These are phyloP conservation scores for Ochotona princeps DNA, from an alignment of 2,113 vertebrate genomes.

Conservation along the genomic window DNA sequence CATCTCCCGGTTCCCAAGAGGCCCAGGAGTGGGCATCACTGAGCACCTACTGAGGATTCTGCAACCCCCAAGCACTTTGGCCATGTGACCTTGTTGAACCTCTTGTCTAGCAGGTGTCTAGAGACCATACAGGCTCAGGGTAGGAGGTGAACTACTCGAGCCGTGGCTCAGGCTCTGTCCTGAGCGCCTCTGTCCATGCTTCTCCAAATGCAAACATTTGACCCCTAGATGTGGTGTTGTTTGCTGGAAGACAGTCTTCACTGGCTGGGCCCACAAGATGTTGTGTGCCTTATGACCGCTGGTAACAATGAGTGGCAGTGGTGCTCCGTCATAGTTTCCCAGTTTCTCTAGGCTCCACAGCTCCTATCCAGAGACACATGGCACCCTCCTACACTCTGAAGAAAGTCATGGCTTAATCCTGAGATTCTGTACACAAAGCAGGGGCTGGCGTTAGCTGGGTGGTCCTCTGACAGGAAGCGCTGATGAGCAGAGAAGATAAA, in stretches of 20 bases:
- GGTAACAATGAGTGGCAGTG: background rate
- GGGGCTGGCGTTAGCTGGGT: background rate
- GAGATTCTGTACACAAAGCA: background rate
- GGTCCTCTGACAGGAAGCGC: background rate
- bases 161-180: background rate
- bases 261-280: background rate
- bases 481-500: background rate
- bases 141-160: background rate
- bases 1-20: no score
- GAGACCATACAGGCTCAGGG: background rate
- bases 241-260: background rate
- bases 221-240: background rate
- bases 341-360: background rate
- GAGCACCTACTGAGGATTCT: background rate
- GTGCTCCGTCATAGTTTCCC: background rate
- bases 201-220: background rate
- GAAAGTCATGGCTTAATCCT: background rate
- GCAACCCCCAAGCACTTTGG: background rate
- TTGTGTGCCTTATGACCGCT: background rate
- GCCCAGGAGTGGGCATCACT: background rate
- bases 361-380: background rate
- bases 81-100: background rate
- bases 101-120: background rate
- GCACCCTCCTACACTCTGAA: background rate
- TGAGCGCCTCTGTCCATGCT: background rate